Base-by-base conservation (phyloP, 2,888 invertebrate genomes). In the Drosophila ezoana region DNA sequence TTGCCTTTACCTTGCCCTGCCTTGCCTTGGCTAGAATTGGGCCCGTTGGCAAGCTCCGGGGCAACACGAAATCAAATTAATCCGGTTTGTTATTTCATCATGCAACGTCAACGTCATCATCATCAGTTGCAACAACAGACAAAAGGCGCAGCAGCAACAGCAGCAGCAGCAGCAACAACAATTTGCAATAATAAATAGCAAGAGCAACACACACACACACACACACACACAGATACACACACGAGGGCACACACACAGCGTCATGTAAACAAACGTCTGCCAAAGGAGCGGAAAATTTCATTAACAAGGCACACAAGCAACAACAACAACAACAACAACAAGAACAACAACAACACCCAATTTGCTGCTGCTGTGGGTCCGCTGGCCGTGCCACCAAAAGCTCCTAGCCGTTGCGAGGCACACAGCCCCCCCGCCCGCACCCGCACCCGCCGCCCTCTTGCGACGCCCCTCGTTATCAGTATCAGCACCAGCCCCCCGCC, bases 61-160 rank as follows among this genome's bases (percentile, higher is more conserved):
- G 57, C 69, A 65, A 63, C 28, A 28, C 79, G 70, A 89, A 89
- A 90, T 90, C 90, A 89, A 89, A 89, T 89, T 90, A 89, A 90
- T 89, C 88, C 89, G 89, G 89, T 87, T 90, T 89, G 89, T 89
- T 90, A 90, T 90, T 90, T 90, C 90, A 89, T 89, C 89, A 83
- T 87, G 83, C 85, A 89, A 83, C 82, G 76, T 86, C 88, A 74
- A 78, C 79, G 81, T 83, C 83, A 86, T 72, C 86, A 76, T 81
- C 89, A 75, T 81, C 85, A 88, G 76, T 83, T 81, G 73, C 86
- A 88, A 83, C 88, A 87, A 89, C 89, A 89, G 83, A 84, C 87
- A 84, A 87, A 85, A 87, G 87, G 44, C 60, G 56, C 73, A 68
- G 45, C 67, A 75, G 32, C 69, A 72, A 10, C 75, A 75, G 43